These are phyloP conservation scores for Irena cyanogastra DNA, from an alignment of 2,113 vertebrate species.

Conservation along the genomic window DNA sequence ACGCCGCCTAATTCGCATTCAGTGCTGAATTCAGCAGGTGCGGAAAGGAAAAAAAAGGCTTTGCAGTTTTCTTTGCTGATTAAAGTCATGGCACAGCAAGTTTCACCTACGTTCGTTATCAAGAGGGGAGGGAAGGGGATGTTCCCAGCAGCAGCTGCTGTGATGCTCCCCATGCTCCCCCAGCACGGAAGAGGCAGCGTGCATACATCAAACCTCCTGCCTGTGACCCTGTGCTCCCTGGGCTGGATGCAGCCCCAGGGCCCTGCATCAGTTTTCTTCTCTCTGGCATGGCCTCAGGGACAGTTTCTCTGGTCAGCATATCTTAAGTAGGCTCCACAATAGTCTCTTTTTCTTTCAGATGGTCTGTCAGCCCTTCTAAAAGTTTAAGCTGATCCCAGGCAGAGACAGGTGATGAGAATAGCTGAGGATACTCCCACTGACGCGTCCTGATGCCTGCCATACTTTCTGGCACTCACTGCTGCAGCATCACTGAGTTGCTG, in stretches of 20 bases:
- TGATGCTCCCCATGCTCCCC: background rate
- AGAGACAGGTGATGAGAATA: background rate
- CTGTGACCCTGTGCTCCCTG: accelerated
- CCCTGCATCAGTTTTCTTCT: background rate
- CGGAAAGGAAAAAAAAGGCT: background rate
- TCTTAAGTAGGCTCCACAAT: background rate
- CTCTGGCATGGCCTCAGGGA: background rate
- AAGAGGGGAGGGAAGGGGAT: background rate
- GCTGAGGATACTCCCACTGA: background rate
- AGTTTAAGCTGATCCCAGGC: background rate
- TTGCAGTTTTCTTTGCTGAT: conserved; percentile 57
- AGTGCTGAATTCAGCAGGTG: conserved; percentile 49
- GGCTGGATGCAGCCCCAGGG: background rate
- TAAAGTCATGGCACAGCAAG: conserved; percentile 59
- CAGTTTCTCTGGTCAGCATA: background rate
- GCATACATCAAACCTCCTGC: background rate
- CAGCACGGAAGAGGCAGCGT: accelerated
- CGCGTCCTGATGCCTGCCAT: background rate
- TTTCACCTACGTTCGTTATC: conserved; percentile 43
- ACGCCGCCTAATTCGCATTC: background rate
- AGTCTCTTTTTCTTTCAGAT: background rate
- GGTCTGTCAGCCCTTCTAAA: background rate
- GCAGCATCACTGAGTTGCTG: background rate
- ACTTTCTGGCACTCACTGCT: background rate
- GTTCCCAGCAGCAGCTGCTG: conserved; percentile 26